These are phyloP conservation scores for Metallyticus violacea DNA, from an alignment of 2,888 invertebrate species.

Conservation along the genomic window DNA sequence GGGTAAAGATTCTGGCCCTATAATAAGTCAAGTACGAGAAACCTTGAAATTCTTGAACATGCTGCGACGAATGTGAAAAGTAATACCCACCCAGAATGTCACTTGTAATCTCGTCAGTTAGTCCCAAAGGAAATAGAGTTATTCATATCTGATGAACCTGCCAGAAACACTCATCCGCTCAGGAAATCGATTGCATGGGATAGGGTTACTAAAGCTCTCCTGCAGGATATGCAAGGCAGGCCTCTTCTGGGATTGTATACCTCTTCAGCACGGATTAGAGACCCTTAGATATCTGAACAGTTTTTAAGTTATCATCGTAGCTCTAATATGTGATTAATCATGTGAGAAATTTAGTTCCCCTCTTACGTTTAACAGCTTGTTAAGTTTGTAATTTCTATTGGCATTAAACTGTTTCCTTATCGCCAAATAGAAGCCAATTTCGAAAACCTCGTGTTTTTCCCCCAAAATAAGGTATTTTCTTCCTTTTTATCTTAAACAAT, in stretches of 20 bases:
- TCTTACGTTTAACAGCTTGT: too few species aligned
- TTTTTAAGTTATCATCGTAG: too few species aligned
- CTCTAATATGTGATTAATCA: too few species aligned
- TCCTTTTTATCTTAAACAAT: too few species aligned
- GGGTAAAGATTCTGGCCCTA: neutral
- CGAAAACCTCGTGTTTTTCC: too few species aligned
- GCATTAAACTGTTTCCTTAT: too few species aligned
- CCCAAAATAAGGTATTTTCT: too few species aligned
- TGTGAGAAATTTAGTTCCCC: too few species aligned
- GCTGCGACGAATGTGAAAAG: neutral
- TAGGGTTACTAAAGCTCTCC: too few species aligned
- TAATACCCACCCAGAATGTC: neutral
- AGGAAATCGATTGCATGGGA: neutral
- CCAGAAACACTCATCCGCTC: neutral
- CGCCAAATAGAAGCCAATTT: too few species aligned
- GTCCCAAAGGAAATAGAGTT: neutral
- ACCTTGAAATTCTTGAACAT: neutral
- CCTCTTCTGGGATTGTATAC: neutral
- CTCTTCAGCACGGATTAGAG: neutral
- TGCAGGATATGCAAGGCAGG: neutral
- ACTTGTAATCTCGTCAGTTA: neutral
- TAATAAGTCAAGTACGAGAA: neutral
- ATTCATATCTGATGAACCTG: neutral
- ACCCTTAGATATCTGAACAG: too few species aligned
- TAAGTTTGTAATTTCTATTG: too few species aligned